These are phyloP conservation scores for Hirundo rustica DNA, from an alignment of 2,797 vertebrate species.

Conservation along the genomic window DNA sequence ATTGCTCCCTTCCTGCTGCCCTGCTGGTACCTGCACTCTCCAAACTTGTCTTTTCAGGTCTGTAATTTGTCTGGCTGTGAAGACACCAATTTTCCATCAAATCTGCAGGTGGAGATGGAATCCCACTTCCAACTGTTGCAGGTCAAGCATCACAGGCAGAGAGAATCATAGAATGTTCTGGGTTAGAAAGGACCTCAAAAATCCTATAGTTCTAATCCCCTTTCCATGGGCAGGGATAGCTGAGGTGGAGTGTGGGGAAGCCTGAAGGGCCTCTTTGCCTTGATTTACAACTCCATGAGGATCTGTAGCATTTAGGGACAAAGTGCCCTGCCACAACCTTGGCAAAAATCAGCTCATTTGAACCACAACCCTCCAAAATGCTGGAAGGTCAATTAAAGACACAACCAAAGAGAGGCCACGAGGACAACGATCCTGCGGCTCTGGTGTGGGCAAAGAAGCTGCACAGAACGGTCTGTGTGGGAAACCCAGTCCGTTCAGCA, in stretches of 20 bases:
- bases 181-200: background rate
- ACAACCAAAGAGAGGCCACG: background rate
- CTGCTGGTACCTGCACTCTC: background rate
- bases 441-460: background rate
- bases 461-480: background rate
- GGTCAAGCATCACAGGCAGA: background rate
- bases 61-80: background rate
- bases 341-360: accelerated
- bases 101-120: background rate
- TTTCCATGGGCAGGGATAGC: background rate
- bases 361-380: background rate
- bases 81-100: background rate
- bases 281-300: background rate
- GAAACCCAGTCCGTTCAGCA: conserved; percentile 18
- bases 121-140: background rate
- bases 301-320: background rate
- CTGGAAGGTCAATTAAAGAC: background rate
- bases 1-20: background rate
- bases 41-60: background rate
- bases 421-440: accelerated
- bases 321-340: background rate
- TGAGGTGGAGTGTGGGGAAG: background rate
- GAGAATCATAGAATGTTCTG: background rate
- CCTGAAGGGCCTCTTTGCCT: background rate
- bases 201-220: accelerated